Evolutionary conservation across 2,888 invertebrate genomes (phyloP), one percentile per base, ranked within the genome.

Genomic region (Hyppa rectilinea): DNA sequence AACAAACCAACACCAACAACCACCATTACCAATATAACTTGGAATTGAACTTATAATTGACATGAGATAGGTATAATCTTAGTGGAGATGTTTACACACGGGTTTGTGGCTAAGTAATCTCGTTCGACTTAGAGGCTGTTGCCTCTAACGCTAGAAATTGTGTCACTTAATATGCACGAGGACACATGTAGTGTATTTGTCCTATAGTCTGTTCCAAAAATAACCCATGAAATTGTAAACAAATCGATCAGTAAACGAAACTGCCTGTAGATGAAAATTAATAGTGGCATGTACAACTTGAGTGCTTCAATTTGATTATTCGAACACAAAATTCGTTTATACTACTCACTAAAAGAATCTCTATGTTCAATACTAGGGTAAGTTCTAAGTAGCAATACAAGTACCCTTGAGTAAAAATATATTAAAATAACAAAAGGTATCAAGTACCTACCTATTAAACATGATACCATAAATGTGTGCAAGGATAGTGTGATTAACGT

Each of bases 1-100:
- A n/a, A n/a, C n/a, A n/a, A n/a, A n/a, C n/a, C n/a, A n/a, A n/a
- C n/a, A n/a, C n/a, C n/a, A n/a, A n/a, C n/a, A n/a, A n/a, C n/a
- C n/a, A n/a, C n/a, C n/a, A n/a, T n/a, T n/a, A n/a, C 5, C 20
- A 17, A 29, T 36, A n/a, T 14, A 65, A 65, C 66, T 65, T 49
- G 43, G 29, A n/a, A 43, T 34, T 55, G 12, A 55, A 56, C 2
- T 62, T 38, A 23, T 59, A 56, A 72, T 52, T 45, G 60, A 43
- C 43, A 52, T 31, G 17, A 45, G 34, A 53, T 61, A 9, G 43
- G 45, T 43, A 14, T 40, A 47, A 40, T 43, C 31, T 50, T 10
- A 12, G 38, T 34, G 4, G 36, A 10, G 10, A 14, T 14, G 23
- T 52, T 53, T 31, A 47, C 31, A 10, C 20, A 20, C 0, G n/a